Base-by-base conservation (phyloP, 2,888 invertebrate genomes). In the Caenorhabditis zanzibari region DNA sequence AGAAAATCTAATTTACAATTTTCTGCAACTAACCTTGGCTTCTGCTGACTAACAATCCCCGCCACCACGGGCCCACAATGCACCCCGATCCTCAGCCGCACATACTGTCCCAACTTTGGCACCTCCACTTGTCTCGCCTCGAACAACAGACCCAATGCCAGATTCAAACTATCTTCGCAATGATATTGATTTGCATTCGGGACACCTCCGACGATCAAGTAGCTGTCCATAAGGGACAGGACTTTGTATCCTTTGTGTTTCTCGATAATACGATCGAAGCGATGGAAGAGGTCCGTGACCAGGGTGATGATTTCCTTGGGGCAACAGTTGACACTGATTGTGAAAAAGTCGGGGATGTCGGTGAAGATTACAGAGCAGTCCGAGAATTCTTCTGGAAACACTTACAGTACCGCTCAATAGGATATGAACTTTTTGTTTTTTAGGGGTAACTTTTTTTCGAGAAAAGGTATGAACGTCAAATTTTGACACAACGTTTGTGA, bases 271-370 rank as follows among this genome's bases (percentile, higher is more conserved):
- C 86, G 81, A 73, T 90, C 90, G 69, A 89, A 92, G 10, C 90
- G 86, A 22, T 91, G 91, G 88, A 93, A 93, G 24, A 93, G 88
- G 41, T 91, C 90, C 77, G 93, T 92, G 52, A 93, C 90, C 76
- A 93, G 86, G 56, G 84, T 84, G n/a, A 93, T 92, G 24, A 93
- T 89, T 63, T 87, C 80, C 22, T 59, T 64, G 16, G 87, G 87
- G 7, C 77, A 76, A 76, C 92, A 92, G 14, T 91, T 88, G 19
- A 91, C 87, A 10, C 91, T 90, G 47, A 93, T 93, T 32, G 91
- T 90, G 79, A 92, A 91, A 82, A 93, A 93, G 24, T 92, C 91
- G 47, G 93, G 93, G 9, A 93, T 91, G 82, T 93, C 93, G n/a
- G 92, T 90, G 86, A 92, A 92, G 19, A 93, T 86, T 38, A 92